Evolutionary conservation across 2,888 invertebrate genomes (phyloP).

Genomic region (Stegophylla sp.): DNA sequence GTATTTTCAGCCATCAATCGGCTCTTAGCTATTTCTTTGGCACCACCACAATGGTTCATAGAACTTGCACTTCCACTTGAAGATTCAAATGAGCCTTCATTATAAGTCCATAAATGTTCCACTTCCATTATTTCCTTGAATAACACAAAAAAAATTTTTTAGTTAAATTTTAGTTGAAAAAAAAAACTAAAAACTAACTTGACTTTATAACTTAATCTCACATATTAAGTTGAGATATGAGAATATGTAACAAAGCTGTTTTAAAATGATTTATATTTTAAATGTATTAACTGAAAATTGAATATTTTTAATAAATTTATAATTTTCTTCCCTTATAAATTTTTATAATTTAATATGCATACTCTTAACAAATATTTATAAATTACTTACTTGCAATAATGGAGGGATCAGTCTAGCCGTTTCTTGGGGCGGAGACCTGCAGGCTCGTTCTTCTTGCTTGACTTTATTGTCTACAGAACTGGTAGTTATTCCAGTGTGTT

Average conservation of each 20-base stretch:
- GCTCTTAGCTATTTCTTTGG: slow-evolving; percentile 55
- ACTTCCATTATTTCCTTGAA: slow-evolving; percentile 92
- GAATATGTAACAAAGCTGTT: too few species aligned
- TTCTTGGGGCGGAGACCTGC: slow-evolving; percentile 61
- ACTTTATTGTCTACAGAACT: slow-evolving; percentile 62
- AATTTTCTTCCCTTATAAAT: too few species aligned
- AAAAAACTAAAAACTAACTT: too few species aligned
- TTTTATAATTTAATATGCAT: too few species aligned
- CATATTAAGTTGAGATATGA: too few species aligned
- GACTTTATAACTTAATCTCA: too few species aligned
- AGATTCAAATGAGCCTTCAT: slow-evolving; percentile 73
- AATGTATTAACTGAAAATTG: neutral
- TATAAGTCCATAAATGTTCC: slow-evolving; percentile 94
- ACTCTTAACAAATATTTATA: neutral
- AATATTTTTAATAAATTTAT: neutral
- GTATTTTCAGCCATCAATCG: slow-evolving; percentile 57
- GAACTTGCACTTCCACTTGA: slow-evolving; percentile 58
- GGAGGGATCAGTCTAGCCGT: slow-evolving; percentile 61
- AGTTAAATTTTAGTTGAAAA: too few species aligned
- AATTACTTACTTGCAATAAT: slow-evolving; percentile 61
- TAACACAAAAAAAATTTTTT: too few species aligned
- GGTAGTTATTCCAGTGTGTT: slow-evolving; percentile 63
- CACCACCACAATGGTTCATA: slow-evolving; percentile 50
- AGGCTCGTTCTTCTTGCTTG: slow-evolving; percentile 63
- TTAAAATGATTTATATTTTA: too few species aligned